Base-by-base conservation (phyloP, 2,888 invertebrate species). In the Buathra laborator region DNA sequence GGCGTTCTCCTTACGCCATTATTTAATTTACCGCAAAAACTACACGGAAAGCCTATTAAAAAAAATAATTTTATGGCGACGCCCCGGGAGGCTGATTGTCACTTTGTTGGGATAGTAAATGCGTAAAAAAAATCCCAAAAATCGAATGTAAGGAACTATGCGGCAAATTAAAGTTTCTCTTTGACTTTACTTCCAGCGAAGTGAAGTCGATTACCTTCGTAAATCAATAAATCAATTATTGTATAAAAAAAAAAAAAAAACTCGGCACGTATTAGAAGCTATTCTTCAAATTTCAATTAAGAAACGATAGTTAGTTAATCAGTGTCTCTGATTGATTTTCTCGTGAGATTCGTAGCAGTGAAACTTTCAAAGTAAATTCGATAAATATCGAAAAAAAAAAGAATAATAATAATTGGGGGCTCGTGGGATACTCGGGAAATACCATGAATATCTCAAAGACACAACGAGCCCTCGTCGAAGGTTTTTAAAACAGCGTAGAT, bases 401-500 rank as follows among this genome's bases (percentile, higher is more conserved):
- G 2, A 43, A 29, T 29, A 56, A 56, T 68, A 7, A 37, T 70
- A 70, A 68, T 78, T 59, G 75, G 37, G 51, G 75, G 37, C 48
- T 75, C 46, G 59, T n/a, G 46, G 46, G 78, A 59, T 72, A 51
- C 77, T 51, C 62, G 67, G 46, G 9, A 37, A 37, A 74, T 78
- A 19, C 62, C 62, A 74, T 68, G 62, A 32, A 44, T 44, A 19
- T 59, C 24, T 10, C 32, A 7, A 16, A 14, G 32, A 71, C n/a
- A 43, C 46, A 77, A 43, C 75, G 62, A 67, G 62, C 19, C 53
- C 3, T 3, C 2, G 24, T 24, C 24, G 2, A 24, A 24, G 24
- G 24, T 24, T 24, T 79, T 80, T 67, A 71, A 77, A 77, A 56
- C 72, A 78, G 72, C 80, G 59, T 48, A 74, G 67, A 68, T 53